Base-by-base conservation (phyloP, 2,888 invertebrate species). In the Hirtodrosophila trivittata region DNA sequence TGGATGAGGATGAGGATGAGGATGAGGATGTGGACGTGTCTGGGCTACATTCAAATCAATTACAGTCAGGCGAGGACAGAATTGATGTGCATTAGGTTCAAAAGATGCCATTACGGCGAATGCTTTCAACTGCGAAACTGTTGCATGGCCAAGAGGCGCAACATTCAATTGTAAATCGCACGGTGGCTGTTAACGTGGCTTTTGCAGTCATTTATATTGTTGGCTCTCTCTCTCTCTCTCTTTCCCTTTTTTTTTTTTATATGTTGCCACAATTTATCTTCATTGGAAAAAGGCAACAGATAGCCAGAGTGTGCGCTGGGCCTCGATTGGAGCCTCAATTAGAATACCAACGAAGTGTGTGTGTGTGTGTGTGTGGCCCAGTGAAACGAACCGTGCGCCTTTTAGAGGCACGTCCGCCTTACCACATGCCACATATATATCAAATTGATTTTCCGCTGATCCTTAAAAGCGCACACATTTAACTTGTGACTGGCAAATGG, bases 201-300 rank as follows among this genome's bases (percentile, higher is more conserved):
- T n/a, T 25, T 21, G 1, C 26, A 41, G 55, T 54, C 65, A 51
- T 67, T 67, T 59, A 56, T 52, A 46, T 41, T 37, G n/a, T n/a
- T 8, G 33, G 10, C 45, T 26, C 18, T 12, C n/a, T 6, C 13
- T 1, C 13, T 18, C 10, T 16, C 6, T 12, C 13, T 12, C 18
- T 32, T n/a, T 10, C 25, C 57, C 18, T 39, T 33, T 13, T 18
- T 52, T 42, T 52, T 25, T 54, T 39, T 59, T 28, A 26, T 12
- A 14, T 12, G 12, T 12, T 28, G 39, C 16, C 16, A 56, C 80
- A 64, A 78, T 78, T 80, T 80, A 58, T 78, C 71, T 78, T 83
- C 74, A 78, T 78, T 78, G 39, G 21, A 38, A 56, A 21, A 12
- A 2, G 32, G 18, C 26, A 33, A 16, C 39, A 32, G 18, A 21